Conservation (phyloP, 2,113 vertebrate genomes). For the Illadopsis cleaveri region DNA sequence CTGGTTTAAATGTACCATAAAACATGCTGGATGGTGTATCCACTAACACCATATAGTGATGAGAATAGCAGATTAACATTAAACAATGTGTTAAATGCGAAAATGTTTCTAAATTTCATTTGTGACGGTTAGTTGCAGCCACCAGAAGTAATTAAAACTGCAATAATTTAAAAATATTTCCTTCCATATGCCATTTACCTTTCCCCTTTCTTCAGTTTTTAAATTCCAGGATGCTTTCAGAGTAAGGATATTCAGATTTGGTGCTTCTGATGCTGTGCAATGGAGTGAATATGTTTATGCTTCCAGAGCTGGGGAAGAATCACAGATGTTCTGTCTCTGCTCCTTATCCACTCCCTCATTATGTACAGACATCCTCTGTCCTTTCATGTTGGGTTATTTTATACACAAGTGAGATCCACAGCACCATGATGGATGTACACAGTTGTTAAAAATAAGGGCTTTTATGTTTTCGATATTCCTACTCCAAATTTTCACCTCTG, state of each 20-base stretch:
- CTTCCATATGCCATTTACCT: background rate
- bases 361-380: background rate
- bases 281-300: background rate
- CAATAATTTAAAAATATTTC: background rate
- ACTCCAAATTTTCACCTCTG: background rate
- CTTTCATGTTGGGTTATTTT: background rate
- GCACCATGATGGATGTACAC: background rate
- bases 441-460: background rate
- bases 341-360: background rate
- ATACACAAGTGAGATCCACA: background rate
- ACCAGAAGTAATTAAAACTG: background rate
- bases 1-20: slow-evolving; percentile 36
- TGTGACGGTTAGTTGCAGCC: background rate
- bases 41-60: background rate
- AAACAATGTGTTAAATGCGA: background rate
- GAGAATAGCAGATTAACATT: background rate
- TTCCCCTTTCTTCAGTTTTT: background rate
- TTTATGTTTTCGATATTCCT: background rate
- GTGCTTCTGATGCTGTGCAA: background rate
- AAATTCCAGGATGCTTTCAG: background rate
- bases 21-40: background rate
- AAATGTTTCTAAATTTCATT: background rate
- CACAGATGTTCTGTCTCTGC: background rate
- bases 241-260: background rate
- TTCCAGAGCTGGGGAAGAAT: background rate